Percentiles rank a stretch among this genome's conserved stretches.
These are phyloP conservation scores for Epistrophella euchroma DNA, from an alignment of 2,888 invertebrate species.

Conservation along the genomic window DNA sequence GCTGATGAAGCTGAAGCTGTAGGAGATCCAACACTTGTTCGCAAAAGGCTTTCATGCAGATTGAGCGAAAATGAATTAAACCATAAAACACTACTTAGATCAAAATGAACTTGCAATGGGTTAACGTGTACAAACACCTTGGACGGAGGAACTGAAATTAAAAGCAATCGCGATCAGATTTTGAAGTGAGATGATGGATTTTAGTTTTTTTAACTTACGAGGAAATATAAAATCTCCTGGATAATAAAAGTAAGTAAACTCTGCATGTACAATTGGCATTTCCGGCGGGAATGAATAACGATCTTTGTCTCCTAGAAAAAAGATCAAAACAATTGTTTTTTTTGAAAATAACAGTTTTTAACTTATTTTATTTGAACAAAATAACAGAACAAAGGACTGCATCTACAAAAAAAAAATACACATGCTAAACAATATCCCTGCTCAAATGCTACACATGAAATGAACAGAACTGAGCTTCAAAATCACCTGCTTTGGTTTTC, in stretches of 20 bases:
- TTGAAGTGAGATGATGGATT: neutral
- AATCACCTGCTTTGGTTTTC: slow-evolving; percentile 85
- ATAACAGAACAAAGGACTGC: slow-evolving; percentile 11
- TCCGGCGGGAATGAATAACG: slow-evolving; percentile 94
- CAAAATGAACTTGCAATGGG: slow-evolving; percentile 94
- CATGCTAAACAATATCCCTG: slow-evolving; percentile 50
- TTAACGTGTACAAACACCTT: slow-evolving; percentile 96
- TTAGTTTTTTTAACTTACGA: slow-evolving; percentile 85
- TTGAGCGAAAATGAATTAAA: slow-evolving; percentile 96
- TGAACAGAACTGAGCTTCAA: slow-evolving; percentile 71
- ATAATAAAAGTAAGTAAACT: slow-evolving; percentile 98
- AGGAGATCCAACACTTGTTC: slow-evolving; percentile 83
- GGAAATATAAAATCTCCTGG: slow-evolving; percentile 95
- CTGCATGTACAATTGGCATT: slow-evolving; percentile 96
- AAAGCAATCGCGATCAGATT: slow-evolving; percentile 28
- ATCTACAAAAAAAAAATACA: slow-evolving; percentile 30
- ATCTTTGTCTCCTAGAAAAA: slow-evolving; percentile 88
- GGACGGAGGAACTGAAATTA: slow-evolving; percentile 93
- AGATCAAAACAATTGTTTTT: slow-evolving; percentile 18
- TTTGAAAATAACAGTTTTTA: neutral
- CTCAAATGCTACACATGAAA: slow-evolving; percentile 58
- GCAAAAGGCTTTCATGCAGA: slow-evolving; percentile 90
- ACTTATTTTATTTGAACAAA: slow-evolving; percentile 42
- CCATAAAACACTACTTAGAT: slow-evolving; percentile 95
- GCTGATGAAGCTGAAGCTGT: slow-evolving; percentile 71